Conservation (phyloP, 2,888 invertebrate species). For the Harpalus rubripes region DNA sequence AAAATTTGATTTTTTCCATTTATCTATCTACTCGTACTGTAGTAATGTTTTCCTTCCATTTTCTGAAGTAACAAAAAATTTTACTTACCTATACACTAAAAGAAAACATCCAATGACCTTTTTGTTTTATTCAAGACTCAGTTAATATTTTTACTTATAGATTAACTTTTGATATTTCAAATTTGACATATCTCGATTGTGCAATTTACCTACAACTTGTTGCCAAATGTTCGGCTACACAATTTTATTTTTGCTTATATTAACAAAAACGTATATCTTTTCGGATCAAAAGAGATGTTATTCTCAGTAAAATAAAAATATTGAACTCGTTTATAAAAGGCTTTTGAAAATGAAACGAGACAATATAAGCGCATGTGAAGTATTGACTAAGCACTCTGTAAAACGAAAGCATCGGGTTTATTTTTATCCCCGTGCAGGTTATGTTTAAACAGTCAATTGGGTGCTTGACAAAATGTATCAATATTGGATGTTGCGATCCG, state of each 20-base stretch:
- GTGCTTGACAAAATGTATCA: constrained; percentile 55
- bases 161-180: too few relatives aligned
- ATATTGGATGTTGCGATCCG: constrained; percentile 49
- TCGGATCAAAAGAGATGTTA: background rate
- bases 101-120: too few relatives aligned
- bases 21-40: too few relatives aligned
- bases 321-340: background rate
- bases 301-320: background rate
- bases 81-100: too few relatives aligned
- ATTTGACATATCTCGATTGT: background rate
- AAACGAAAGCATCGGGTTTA: constrained; percentile 27
- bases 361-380: background rate
- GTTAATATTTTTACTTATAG: too few relatives aligned
- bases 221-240: background rate
- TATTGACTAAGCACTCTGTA: constrained; percentile 32
- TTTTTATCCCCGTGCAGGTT: constrained; percentile 50
- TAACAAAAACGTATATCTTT: background rate
- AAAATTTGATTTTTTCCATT: too few relatives aligned
- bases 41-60: too few relatives aligned
- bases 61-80: too few relatives aligned
- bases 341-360: constrained; percentile 3
- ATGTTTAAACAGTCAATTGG: constrained; percentile 60
- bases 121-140: too few relatives aligned
- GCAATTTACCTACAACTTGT: background rate
- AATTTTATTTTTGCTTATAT: background rate